Evolutionary conservation across 1,140 invertebrate species (phyloP).

Genomic region (Gerris buenoi): DNA sequence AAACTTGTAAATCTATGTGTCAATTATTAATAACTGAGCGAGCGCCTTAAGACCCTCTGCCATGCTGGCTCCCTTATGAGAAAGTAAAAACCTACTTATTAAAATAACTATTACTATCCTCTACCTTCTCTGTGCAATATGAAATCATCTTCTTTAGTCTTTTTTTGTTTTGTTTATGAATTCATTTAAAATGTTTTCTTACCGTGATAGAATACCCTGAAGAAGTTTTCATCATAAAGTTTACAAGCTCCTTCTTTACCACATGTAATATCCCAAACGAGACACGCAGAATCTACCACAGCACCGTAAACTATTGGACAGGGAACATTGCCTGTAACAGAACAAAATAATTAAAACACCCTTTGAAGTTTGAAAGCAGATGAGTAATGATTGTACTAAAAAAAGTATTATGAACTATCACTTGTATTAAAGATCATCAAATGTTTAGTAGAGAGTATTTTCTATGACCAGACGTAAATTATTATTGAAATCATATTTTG

Average conservation of each 20-base stretch:
- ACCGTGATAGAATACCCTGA: constrained; percentile 77
- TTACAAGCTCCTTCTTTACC: constrained; percentile 65
- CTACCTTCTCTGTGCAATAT: no score
- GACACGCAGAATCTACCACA: constrained; percentile 78
- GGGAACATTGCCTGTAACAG: constrained; percentile 66
- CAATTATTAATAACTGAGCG: background rate
- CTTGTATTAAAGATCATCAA: no score
- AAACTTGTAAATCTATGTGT: background rate
- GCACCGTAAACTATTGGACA: constrained; percentile 85
- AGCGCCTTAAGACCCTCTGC: no score
- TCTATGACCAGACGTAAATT: no score
- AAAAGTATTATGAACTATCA: no score
- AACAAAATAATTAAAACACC: no score
- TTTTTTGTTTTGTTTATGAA: background rate
- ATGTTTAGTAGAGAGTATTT: no score
- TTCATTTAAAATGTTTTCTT: no score
- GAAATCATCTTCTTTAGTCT: background rate
- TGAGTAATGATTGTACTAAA: no score
- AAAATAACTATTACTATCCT: background rate
- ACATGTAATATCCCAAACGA: constrained; percentile 70
- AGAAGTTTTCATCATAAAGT: constrained; percentile 66
- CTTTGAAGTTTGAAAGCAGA: no score
- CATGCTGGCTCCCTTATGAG: no score
- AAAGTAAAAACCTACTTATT: background rate
- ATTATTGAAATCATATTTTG: no score